These are phyloP conservation scores for Lepidurus apus DNA, from an alignment of 1,140 invertebrate genomes.

Conservation along the genomic window DNA sequence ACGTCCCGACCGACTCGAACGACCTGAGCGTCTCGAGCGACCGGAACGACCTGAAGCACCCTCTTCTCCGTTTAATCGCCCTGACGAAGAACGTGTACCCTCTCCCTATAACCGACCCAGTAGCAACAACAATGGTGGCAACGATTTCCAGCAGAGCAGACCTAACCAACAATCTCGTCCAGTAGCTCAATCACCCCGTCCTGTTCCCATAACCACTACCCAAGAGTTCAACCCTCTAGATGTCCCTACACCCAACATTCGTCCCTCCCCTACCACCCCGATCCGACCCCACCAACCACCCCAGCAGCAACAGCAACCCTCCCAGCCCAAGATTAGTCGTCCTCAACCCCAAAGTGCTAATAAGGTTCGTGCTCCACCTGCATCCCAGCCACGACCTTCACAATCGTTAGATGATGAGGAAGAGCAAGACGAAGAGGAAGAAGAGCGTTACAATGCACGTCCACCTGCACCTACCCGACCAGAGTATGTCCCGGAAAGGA, in stretches of 20 bases:
- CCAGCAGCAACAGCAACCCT: not conserved
- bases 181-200: not conserved
- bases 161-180: not conserved
- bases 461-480: not conserved
- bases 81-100: not conserved
- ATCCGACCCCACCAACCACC: not conserved
- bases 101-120: not conserved
- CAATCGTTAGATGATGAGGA: not conserved
- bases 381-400: not conserved
- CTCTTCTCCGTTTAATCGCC: not conserved
- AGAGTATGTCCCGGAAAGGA: not conserved
- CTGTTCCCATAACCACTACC: not conserved
- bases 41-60: not conserved
- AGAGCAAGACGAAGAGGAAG: not conserved
- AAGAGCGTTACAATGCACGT: not conserved
- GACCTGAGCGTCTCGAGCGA: not conserved
- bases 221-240: not conserved
- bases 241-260: slow-evolving; percentile 2
- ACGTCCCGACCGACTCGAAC: not conserved
- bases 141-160: not conserved
- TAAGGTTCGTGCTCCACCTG: not conserved
- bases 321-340: not conserved
- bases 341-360: not conserved
- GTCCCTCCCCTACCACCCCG: not conserved
- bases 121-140: not conserved